Percentiles rank a stretch among this genome's conserved stretches.
These are phyloP conservation scores for Oncopodura yosiiana DNA, from an alignment of 1,140 invertebrate genomes.

Conservation along the genomic window DNA sequence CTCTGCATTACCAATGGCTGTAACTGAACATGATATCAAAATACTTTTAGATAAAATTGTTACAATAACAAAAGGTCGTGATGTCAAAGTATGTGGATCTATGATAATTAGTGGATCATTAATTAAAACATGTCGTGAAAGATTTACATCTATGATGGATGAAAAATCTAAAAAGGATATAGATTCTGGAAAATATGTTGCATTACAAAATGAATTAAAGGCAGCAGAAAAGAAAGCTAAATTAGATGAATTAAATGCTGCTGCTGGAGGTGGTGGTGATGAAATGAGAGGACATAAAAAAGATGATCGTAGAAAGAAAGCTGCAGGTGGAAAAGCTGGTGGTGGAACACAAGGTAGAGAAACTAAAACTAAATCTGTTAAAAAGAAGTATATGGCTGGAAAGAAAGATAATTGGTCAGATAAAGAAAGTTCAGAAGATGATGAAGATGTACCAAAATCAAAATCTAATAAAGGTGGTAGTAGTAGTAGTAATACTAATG, in stretches of 20 bases:
- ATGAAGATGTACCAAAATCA: slow-evolving; percentile 42
- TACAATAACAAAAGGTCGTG: slow-evolving; percentile 25
- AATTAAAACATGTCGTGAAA: slow-evolving; percentile 56
- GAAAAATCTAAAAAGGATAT: slow-evolving; percentile 59
- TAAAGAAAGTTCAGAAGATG: slow-evolving; percentile 41
- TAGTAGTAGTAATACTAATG: no score
- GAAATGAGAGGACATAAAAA: slow-evolving; percentile 50
- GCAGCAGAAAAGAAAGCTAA: slow-evolving; percentile 44
- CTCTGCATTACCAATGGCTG: slow-evolving; percentile 61
- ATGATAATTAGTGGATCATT: slow-evolving; percentile 50
- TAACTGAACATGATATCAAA: slow-evolving; percentile 63
- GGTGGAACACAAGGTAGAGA: slow-evolving; percentile 78
- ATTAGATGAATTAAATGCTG: slow-evolving; percentile 42
- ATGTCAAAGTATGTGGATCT: slow-evolving; percentile 42
- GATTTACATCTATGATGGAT: slow-evolving; percentile 57
- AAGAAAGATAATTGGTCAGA: slow-evolving; percentile 49
- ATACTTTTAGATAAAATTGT: slow-evolving; percentile 57
- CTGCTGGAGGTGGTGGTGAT: no score
- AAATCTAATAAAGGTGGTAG: slow-evolving; percentile 49
- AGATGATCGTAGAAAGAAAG: slow-evolving; percentile 81
- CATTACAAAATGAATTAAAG: slow-evolving; percentile 51
- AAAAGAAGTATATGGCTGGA: slow-evolving; percentile 48
- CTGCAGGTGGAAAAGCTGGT: slow-evolving; percentile 69
- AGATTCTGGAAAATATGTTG: slow-evolving; percentile 47
- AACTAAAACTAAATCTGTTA: slow-evolving; percentile 88